Evolutionary conservation across 2,113 vertebrate genomes (phyloP), one percentile per base, ranked within the genome.

Genomic region (Ptilonorhynchus violaceus): DNA sequence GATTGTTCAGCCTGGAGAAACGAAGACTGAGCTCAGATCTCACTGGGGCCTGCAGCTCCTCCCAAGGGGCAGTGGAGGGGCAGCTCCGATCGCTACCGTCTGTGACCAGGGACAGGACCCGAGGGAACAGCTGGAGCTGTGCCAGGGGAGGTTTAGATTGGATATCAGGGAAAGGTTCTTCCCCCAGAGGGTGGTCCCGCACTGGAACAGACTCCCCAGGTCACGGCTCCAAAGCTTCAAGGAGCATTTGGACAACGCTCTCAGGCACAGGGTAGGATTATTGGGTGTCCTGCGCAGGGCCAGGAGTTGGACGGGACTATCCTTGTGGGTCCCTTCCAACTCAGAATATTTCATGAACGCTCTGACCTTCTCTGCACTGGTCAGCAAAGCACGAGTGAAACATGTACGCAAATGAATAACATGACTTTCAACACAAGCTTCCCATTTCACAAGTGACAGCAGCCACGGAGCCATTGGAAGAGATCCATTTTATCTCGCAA

Each of bases 371-470:
- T 37, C 4, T 12, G 27, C 22, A 6, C 3, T 2, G 14, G 21
- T 5, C 15, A 67, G 49, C 33, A 31, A 3, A 67, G 16, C 5
- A 35, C 0, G 10, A 9, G 6, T 30, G 21, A 37, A 53, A 42
- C 31, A 3, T 0, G 5, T 0, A 28, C 8, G 27, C 20, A 35
- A 28, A 44, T 23, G 1, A 47, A 27, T 5, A 42, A 49, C 7
- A 1, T 0, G 4, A 37, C 22, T 76, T 76, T 20, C 33, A 31
- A 37, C 27, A 28, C 2, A 23, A 47, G 10, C 3, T 28, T 35
- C n/a, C 24, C 13, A 4, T 27, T 3, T 19, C 35, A 15, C 41
- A 6, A 25, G 16, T 7, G 35, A 19, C 15, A 59, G 31, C 2
- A 42, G 37, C 39, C 53, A 11, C 0, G 6, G 21, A 37, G 28